phyloP scores from a whole-genome alignment of 2,888 invertebrate genomes.

The Trichacis sp. region DNA sequence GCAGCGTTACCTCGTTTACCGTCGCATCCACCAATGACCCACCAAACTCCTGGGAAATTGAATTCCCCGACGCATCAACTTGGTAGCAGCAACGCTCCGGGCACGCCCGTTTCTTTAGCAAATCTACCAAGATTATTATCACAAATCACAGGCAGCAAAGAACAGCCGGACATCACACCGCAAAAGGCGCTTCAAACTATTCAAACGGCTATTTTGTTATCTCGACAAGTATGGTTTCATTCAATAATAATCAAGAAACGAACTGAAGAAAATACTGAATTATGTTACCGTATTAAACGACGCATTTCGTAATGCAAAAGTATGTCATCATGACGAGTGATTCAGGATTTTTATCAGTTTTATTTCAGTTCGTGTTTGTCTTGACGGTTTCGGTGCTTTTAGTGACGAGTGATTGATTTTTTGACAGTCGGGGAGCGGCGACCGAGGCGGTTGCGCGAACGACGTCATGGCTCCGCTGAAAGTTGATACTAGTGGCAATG shows the following conservation, averaged over 20 bases:
- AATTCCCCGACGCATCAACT: conserved; percentile 59
- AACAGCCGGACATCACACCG: conserved; percentile 71
- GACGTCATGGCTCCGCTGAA: conserved; percentile 70
- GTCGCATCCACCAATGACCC: conserved; percentile 70
- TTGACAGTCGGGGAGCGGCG: conserved; percentile 61
- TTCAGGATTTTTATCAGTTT: no score
- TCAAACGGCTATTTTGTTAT: conserved; percentile 68
- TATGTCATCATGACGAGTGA: no score
- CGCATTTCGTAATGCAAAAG: no score
- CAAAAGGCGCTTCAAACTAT: conserved; percentile 73
- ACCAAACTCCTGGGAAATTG: conserved; percentile 63
- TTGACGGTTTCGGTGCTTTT: no score
- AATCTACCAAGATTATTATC: conserved; percentile 71
- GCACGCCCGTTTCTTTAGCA: conserved; percentile 70
- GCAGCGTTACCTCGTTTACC: conserved; percentile 76
- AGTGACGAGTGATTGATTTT: no score
- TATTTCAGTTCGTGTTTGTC: no score
- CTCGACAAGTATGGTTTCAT: conserved; percentile 63
- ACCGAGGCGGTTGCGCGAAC: conserved; percentile 58
- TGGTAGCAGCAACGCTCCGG: conserved; percentile 64
- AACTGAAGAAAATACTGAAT: no score
- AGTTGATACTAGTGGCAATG: conserved; percentile 70
- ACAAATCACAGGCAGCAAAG: conserved; percentile 70
- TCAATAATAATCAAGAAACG: no score
- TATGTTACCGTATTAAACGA: no score